These are phyloP conservation scores for Drosophila ohnishii DNA, from an alignment of 1,140 invertebrate species.

Conservation along the genomic window DNA sequence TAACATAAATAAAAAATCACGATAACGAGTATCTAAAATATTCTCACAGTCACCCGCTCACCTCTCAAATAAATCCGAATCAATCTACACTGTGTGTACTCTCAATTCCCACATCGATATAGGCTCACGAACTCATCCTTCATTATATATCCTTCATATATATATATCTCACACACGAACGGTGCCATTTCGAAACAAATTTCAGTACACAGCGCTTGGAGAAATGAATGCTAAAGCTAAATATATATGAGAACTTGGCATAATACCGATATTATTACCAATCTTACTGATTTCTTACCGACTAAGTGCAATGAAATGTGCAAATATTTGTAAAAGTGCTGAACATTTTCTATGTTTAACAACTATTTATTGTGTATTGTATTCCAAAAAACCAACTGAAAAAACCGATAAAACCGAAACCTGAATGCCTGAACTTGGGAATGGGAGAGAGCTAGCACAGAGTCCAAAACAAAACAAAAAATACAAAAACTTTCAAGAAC, in stretches of 20 bases:
- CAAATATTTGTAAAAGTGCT: constrained; percentile 46
- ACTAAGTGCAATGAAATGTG: constrained; percentile 64
- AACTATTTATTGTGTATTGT: constrained; percentile 77
- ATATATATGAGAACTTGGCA: constrained; percentile 59
- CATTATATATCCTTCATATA: constrained; percentile 21
- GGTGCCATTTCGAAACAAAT: constrained; percentile 50
- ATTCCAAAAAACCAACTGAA: constrained; percentile 43
- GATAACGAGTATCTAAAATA: no score
- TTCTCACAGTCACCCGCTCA: constrained; percentile 3
- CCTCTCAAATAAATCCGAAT: neutral
- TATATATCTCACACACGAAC: constrained; percentile 28
- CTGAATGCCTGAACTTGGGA: constrained; percentile 81
- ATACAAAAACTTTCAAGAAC: constrained; percentile 52
- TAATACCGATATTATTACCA: constrained; percentile 47
- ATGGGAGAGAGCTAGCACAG: constrained; percentile 83
- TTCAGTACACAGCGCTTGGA: constrained; percentile 68
- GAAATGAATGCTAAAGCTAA: constrained; percentile 82
- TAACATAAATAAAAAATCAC: no score
- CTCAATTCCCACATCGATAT: constrained; percentile 11
- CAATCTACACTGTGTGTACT: constrained; percentile 12
- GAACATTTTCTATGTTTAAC: constrained; percentile 72
- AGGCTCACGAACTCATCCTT: constrained; percentile 28
- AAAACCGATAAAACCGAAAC: constrained; percentile 57
- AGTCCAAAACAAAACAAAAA: constrained; percentile 65
- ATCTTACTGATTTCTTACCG: constrained; percentile 55